A percentile compares a stretch with the other conserved stretches of the same genome.
Evolutionary conservation across 37 sponge, comb jelly and placozoan genomes (phyloP).

Genomic region (Tethya wilhelma): DNA sequence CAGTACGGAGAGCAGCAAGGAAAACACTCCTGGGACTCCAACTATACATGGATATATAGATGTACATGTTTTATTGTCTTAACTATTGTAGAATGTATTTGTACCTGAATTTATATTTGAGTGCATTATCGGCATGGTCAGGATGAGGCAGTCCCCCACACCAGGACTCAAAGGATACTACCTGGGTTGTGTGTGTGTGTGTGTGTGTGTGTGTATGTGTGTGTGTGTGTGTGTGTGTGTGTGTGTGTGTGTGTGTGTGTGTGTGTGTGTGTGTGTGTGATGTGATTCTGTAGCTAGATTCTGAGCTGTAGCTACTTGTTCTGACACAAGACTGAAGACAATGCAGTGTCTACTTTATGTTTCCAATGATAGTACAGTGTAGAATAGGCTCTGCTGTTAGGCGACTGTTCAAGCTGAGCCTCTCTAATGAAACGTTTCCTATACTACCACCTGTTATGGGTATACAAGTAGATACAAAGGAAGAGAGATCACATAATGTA

Average conservation of each 20-base stretch:
- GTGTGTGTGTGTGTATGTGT: neutral
- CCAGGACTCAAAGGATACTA: constrained; percentile 78
- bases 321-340: too few relatives aligned
- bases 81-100: neutral
- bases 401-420: constrained; percentile 88
- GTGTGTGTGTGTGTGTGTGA: neutral
- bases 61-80: neutral
- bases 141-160: constrained; percentile 95
- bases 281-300: too few relatives aligned
- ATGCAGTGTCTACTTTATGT: too few relatives aligned
- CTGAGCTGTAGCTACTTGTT: too few relatives aligned
- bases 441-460: neutral
- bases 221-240: neutral
- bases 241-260: neutral
- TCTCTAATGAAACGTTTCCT: constrained; percentile 39
- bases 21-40: constrained; percentile 92
- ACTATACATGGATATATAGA: constrained; percentile 12
- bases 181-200: constrained; percentile 26
- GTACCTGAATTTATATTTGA: constrained; percentile 96
- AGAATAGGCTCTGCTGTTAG: too few relatives aligned
- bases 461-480: neutral
- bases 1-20: constrained; percentile 61
- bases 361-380: too few relatives aligned
- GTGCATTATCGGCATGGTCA: constrained; percentile 83
- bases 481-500: constrained; percentile 3